A percentile compares a stretch with the other conserved stretches of the same genome.
Evolutionary conservation across 2,888 invertebrate genomes (phyloP).

Genomic region (Emesis furor): DNA sequence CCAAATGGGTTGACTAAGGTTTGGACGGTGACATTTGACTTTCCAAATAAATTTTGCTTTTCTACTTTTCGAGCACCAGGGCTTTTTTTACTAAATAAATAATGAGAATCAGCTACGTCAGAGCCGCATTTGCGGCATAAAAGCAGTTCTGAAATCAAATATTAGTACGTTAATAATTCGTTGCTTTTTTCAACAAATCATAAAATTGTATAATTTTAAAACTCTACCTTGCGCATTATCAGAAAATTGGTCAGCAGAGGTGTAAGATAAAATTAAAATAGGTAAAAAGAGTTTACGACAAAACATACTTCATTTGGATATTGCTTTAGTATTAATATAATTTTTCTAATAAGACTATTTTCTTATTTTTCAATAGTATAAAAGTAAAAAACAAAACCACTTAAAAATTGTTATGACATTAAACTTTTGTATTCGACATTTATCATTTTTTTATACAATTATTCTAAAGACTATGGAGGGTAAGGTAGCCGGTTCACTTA

Average conservation of each 20-base stretch:
- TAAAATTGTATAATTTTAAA: not conserved
- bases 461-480: no score
- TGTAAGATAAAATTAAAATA: not conserved
- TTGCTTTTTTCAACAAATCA: not conserved
- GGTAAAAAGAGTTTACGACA: not conserved
- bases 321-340: not conserved
- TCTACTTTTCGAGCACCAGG: constrained; percentile 87
- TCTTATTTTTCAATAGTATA: not conserved
- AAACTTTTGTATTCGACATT: no score
- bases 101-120: constrained; percentile 91
- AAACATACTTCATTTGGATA: constrained; percentile 16
- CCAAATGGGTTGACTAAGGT: constrained; percentile 91
- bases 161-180: not conserved
- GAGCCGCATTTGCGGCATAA: constrained; percentile 92
- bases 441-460: no score
- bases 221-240: constrained; percentile 72
- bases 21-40: constrained; percentile 90
- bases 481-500: no score
- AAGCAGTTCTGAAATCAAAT: constrained; percentile 88
- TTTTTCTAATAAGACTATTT: not conserved
- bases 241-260: not conserved
- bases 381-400: not conserved
- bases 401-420: not conserved
- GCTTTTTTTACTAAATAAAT: constrained; percentile 89
- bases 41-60: constrained; percentile 91